Base-by-base conservation (phyloP, 2,888 invertebrate genomes). In the Apamea crenata region DNA sequence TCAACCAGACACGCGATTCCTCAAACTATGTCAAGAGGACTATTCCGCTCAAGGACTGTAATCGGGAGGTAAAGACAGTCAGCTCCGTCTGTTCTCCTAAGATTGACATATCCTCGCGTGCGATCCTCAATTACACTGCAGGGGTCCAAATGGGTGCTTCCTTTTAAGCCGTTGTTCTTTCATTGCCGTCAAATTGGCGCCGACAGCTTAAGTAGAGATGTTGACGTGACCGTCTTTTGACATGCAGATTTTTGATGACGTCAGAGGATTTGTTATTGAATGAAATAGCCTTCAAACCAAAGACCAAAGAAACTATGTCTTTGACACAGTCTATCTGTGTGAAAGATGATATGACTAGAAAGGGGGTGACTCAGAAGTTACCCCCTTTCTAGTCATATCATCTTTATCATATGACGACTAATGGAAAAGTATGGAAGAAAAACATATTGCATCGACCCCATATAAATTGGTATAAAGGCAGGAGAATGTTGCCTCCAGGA, bases 141-240 rank as follows among this genome's bases (percentile, higher is more conserved):
- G 90, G 91, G 90, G 90, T 89, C 89, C 93, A 92, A 93, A 91
- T 93, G 92, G 93, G 93, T 93, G 93, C 93, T 93, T 93, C 93
- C 93, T 92, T 70, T 85, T 74, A 70, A 65, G 36, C 67, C 67
- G 86, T 81, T 86, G 87, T 82, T 85, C 86, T 82, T 84, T 83
- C 87, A 88, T 84, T 83, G 85, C 16, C 50, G 25, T 61, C 74
- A 80, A 89, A 89, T 88, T 87, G 87, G 81, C 73, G 78, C 65
- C 69, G 86, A 87, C 88, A 84, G 76, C 61, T 76, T 81, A 77
- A 84, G 74, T 85, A 82, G 61, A 63, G 56, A 67, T 29, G 69
- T 73, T 69, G 65, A 74, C 65, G 66, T 69, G 74, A 83, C 47
- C 69, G 73, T 74, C 83, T 77, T 75, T 82, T 77, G 66, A 61